Conservation (phyloP, 1,140 invertebrate genomes). For the Ooceraea biroi region DNA sequence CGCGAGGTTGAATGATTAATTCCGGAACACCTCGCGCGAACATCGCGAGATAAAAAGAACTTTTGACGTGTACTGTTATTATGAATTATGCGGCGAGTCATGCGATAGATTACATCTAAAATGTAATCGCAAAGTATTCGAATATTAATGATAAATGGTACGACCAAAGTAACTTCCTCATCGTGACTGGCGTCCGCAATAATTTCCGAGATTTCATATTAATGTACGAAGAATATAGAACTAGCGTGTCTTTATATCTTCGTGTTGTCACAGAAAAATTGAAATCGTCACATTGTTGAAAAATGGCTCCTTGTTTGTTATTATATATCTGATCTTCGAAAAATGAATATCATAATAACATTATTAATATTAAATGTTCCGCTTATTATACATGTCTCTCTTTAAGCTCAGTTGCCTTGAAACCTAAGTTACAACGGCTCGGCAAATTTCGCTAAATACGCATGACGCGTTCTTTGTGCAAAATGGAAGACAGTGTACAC, state of each 20-base stretch:
- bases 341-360: not conserved
- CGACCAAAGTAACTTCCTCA: not conserved
- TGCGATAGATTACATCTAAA: conserved; percentile 50
- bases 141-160: conserved; percentile 56
- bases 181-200: not conserved
- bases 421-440: not conserved
- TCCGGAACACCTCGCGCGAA: conserved; percentile 43
- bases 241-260: not conserved
- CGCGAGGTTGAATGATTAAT: conserved; percentile 51
- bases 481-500: conserved; percentile 36
- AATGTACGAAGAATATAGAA: conserved; percentile 4
- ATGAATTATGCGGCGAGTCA: conserved; percentile 55
- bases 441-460: conserved; percentile 34
- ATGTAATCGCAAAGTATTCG: conserved; percentile 55
- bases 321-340: not conserved
- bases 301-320: not conserved
- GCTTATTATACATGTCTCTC: not conserved
- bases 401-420: not conserved
- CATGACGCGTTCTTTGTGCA: conserved; percentile 27
- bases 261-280: not conserved
- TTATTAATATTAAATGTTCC: too few species aligned
- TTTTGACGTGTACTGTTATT: conserved; percentile 55
- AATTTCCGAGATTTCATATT: conserved; percentile 26
- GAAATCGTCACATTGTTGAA: not conserved
- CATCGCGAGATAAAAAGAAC: conserved; percentile 57